Base-by-base conservation (phyloP, 1,140 invertebrate genomes). In the Apis florea region DNA sequence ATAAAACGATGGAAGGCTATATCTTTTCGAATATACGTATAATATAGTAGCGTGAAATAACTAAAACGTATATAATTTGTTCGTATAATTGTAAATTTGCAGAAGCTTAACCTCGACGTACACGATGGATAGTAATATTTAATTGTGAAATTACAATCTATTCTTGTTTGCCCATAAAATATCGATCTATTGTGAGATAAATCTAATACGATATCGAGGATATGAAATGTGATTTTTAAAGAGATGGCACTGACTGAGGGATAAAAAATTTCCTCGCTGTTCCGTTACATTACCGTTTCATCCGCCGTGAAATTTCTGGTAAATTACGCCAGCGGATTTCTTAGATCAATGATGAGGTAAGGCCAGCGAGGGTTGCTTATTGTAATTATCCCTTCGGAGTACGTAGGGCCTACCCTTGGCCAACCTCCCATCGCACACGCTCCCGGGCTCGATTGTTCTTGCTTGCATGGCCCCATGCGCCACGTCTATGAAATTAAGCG, bases 401-500 rank as follows among this genome's bases (percentile, higher is more conserved):
- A 85, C 71, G 81, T 83, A 82, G 63, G 72, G 53, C 69, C 86
- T 83, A 85, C 86, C 84, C 85, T 87, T 83, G 86, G 81, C 83
- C 81, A 70, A 81, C 76, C 74, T 84, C 66, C 70, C 73, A 85
- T 79, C 70, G 86, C 81, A 85, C 84, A 87, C 86, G 87, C 87
- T 88, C 78, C 85, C 74, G 87, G 84, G 87, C 87, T 88, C 84
- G 84, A 88, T 88, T 88, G 87, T 88, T 88, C 87, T 88, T 88
- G 87, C 87, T 85, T 82, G 81, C 82, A 85, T 85, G 86, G 83
- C 73, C 83, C 72, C 81, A 80, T 83, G 78, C 83, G 85, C 83
- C 80, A 88, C 83, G 81, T 88, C 87, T 88, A 88, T 88, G 86
- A 88, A 88, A 88, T 88, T 88, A 88, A 88, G 86, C 80, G 87